Evolutionary conservation across 2,113 vertebrate genomes (phyloP).

Genomic region (Potamarius usumacintae): DNA sequence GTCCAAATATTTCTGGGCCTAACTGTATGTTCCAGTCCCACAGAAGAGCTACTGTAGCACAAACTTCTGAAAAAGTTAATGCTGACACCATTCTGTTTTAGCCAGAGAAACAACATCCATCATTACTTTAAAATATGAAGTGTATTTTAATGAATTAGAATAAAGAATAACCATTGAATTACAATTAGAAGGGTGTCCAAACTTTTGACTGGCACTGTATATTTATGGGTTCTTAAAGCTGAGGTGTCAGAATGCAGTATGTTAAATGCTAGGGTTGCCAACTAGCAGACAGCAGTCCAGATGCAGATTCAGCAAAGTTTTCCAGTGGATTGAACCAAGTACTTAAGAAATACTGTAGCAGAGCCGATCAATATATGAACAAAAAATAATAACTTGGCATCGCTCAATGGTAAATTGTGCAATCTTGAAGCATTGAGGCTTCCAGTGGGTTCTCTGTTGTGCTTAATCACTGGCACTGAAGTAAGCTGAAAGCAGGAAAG

Average conservation of each 20-base stretch:
- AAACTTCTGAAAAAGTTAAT: no score
- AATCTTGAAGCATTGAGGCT: not conserved
- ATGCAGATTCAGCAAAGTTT: not conserved
- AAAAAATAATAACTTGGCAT: not conserved
- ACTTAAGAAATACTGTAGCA: not conserved
- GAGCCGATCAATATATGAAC: not conserved
- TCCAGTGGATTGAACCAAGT: not conserved
- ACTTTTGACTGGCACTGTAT: no score
- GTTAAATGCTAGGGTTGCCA: not conserved
- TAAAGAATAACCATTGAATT: no score
- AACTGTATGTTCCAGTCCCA: no score
- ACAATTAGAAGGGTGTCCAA: no score
- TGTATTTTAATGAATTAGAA: no score
- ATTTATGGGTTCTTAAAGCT: not conserved
- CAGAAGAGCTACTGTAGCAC: no score
- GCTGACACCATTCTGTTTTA: no score
- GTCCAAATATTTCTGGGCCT: no score
- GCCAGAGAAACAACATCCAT: no score
- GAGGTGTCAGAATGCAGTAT: not conserved
- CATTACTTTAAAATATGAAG: no score
- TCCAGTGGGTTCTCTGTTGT: not conserved
- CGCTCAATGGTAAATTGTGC: not conserved
- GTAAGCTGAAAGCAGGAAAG: not conserved
- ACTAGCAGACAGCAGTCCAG: not conserved
- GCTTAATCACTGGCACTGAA: not conserved